phyloP scores from a whole-genome alignment of 2,888 invertebrate species.

The Diplazon laetatorius region DNA sequence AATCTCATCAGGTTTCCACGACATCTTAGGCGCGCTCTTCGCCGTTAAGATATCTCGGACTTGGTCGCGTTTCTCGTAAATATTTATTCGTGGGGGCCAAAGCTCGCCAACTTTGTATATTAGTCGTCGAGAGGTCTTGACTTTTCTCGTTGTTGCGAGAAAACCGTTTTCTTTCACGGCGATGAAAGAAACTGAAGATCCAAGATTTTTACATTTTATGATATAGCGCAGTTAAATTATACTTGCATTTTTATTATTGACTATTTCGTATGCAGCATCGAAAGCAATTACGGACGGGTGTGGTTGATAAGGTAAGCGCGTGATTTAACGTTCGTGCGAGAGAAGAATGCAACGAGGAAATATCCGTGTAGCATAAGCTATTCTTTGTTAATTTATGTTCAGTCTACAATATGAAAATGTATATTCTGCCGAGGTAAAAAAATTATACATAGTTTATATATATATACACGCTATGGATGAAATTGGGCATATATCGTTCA shows the following conservation, averaged over 20 bases:
- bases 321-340: slow-evolving; percentile 32
- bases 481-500: no score
- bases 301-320: neutral
- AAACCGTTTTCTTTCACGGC: neutral
- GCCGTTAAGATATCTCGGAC: slow-evolving; percentile 2
- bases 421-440: no score
- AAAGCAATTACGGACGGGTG: slow-evolving; percentile 18
- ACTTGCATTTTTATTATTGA: slow-evolving; percentile 11
- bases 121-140: slow-evolving; percentile 9
- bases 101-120: slow-evolving; percentile 39
- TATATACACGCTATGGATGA: no score
- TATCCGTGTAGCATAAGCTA: no score
- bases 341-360: no score
- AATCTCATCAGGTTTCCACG: slow-evolving; percentile 66
- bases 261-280: slow-evolving; percentile 14
- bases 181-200: neutral
- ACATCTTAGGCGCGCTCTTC: slow-evolving; percentile 18
- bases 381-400: no score
- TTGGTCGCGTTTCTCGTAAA: slow-evolving; percentile 42
- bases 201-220: neutral
- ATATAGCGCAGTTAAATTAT: slow-evolving; percentile 7
- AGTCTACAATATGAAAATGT: no score
- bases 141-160: neutral
- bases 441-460: no score
- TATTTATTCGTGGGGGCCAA: slow-evolving; percentile 50